Evolutionary conservation across 2,113 vertebrate species (phyloP).

Genomic region (Cichladusa arquata): DNA sequence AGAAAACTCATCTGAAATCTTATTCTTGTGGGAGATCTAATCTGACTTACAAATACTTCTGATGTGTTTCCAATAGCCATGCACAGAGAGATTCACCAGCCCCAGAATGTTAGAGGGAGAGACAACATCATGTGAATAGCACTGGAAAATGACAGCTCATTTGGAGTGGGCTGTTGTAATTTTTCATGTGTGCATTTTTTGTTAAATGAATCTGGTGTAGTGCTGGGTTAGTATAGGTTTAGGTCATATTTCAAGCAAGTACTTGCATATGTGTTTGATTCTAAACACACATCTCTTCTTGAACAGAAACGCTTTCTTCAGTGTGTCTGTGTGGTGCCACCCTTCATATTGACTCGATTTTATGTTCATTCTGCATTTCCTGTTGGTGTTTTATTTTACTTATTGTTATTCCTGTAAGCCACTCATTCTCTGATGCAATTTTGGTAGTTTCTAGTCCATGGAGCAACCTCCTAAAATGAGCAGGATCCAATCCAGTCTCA

Average conservation of each 20-base stretch:
- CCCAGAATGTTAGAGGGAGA: not conserved
- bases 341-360: conserved; percentile 53
- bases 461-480: conserved; percentile 27
- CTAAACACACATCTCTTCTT: not conserved
- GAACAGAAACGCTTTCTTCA: conserved; percentile 56
- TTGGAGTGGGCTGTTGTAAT: not conserved
- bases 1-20: not conserved
- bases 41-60: not conserved
- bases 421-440: conserved; percentile 51
- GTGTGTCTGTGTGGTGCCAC: conserved; percentile 42
- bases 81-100: not conserved
- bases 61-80: not conserved
- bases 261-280: conserved; percentile 59
- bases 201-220: conserved; percentile 16
- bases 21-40: not conserved
- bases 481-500: not conserved
- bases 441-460: not conserved
- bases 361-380: conserved; percentile 54
- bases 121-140: not conserved
- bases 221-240: conserved; percentile 21
- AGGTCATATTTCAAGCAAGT: conserved; percentile 52
- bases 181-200: conserved; percentile 24
- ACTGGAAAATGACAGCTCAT: not conserved
- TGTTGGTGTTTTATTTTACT: conserved; percentile 47
- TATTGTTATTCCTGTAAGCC: conserved; percentile 50